Evolutionary conservation across 2,797 vertebrate species (phyloP), one percentile per base, ranked within the genome.

Genomic region (Sorex maritimensis): DNA sequence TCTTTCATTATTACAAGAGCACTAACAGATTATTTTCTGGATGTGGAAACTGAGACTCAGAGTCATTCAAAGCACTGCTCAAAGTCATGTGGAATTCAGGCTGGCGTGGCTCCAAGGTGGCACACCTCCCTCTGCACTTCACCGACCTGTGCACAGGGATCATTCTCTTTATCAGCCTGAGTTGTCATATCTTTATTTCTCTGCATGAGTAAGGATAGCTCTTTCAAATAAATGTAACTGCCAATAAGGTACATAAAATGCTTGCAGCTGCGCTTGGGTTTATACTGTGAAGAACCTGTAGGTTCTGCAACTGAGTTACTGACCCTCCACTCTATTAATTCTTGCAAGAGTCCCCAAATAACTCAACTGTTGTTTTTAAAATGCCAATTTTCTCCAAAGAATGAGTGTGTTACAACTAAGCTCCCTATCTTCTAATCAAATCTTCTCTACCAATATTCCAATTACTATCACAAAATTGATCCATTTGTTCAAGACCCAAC

Each of bases 1-100:
- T n/a, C 44, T 84, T 89, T 81, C 81, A 41, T 61, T 28, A 72
- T 78, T 52, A 78, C 58, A 61, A 67, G 78, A 75, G 67, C 21
- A 24, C 12, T 38, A 12, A 26, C 5, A 26, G 26, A 2, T 15
- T 7, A 52, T 78, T 49, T 58, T 73, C 49, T 13, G 23, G 15
- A 46, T 55, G n/a, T 23, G 49, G 23, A 73, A 94, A 69, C n/a
- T 65, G 41, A 89, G 21, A 52, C 38, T 72, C 52, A 67, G 2
- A 41, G 44, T 72, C 9, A 10, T 26, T 41, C 30, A 74, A 6
- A n/a, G 13, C 71, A 5, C 65, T 84, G 17, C 5, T 8, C n/a
- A 30, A 5, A 5, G 2, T 81, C 55, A 9, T 30, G 38, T 30
- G 71, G 41, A 58, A 46, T 26, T 12, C 28, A 82, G 11, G n/a